Evolutionary conservation across 2,797 vertebrate species (phyloP), one percentile per base, ranked within the genome.

Genomic region (Amniataba percoides): DNA sequence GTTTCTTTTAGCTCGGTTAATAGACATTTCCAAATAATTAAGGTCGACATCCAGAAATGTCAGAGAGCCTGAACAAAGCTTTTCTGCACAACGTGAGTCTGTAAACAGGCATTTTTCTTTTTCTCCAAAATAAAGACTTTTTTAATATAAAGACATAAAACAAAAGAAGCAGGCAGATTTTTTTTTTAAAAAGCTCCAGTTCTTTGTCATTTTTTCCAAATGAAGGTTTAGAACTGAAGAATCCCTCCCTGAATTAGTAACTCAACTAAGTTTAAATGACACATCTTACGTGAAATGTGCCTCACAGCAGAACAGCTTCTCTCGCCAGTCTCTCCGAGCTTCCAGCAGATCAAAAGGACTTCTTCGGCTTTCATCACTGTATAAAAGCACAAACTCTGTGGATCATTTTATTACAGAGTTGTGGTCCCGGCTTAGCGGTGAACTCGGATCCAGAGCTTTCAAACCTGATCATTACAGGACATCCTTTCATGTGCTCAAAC

Each of bases 401-500:
- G 46, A 53, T 83, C 52, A 72, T 84, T 82, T 84, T 78, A 81
- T 89, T 76, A 82, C 11, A 77, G 86, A 78, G 66, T 14, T 25
- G 71, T 14, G 61, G 68, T 81, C 74, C 68, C 15, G 61, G 58
- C 39, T 14, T 16, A 52, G 84, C 9, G 31, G 70, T 43, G 49
- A 74, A 74, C 52, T 12, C 74, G 31, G 52, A 64, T 43, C 76
- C 53, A 45, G 51, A 53, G 66, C 66, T 42, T 58, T 51, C 77
- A 63, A 46, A 82, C 84, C 83, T 53, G 78, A 65, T 85, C 78
- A 76, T 90, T 88, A 87, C 72, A 21, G 75, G 36, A 76, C 84
- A 86, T 76, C 78, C 77, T 86, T 91, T 90, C 74, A 86, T 84
- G 79, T 83, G 55, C 42, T 23, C 1, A 31, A 15, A 52, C 55